These are phyloP conservation scores for Candidula unifasciata DNA, from an alignment of 2,888 invertebrate genomes.

Conservation along the genomic window DNA sequence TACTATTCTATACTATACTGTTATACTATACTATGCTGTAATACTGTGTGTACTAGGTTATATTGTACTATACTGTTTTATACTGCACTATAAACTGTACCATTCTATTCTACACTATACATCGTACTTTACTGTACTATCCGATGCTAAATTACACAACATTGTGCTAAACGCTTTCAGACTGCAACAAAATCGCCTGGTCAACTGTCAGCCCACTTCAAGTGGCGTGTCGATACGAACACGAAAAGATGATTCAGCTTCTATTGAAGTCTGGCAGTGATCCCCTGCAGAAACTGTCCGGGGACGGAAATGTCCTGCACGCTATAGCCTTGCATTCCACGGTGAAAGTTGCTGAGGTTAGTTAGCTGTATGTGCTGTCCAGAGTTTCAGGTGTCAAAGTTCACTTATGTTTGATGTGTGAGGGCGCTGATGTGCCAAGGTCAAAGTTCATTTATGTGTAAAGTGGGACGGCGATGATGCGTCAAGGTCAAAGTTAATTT, in stretches of 20 bases:
- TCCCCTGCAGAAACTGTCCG: neutral
- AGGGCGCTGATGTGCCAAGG: too few relatives aligned
- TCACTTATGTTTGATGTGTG: too few relatives aligned
- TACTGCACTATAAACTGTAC: neutral
- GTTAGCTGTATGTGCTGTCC: neutral
- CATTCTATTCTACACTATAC: neutral
- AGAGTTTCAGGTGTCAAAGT: too few relatives aligned
- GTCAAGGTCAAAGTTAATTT: too few relatives aligned
- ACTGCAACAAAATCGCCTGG: neutral
- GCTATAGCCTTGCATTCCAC: constrained; percentile 33
- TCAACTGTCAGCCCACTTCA: neutral
- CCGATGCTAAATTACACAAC: neutral
- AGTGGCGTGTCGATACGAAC: constrained; percentile 31
- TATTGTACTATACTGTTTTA: neutral
- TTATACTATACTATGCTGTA: too few relatives aligned
- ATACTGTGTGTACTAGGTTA: too few relatives aligned
- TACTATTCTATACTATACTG: too few relatives aligned
- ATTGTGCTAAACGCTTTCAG: neutral
- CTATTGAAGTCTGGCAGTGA: constrained; percentile 32
- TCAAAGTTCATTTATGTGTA: too few relatives aligned
- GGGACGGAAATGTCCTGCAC: neutral
- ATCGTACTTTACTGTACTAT: neutral
- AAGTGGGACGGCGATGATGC: too few relatives aligned
- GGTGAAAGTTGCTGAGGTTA: constrained; percentile 29
- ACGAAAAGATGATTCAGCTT: neutral